A percentile compares a stretch with the other conserved stretches of the same genome.
Conservation (phyloP, 1,140 invertebrate genomes). For the Drosophila sucinea region DNA sequence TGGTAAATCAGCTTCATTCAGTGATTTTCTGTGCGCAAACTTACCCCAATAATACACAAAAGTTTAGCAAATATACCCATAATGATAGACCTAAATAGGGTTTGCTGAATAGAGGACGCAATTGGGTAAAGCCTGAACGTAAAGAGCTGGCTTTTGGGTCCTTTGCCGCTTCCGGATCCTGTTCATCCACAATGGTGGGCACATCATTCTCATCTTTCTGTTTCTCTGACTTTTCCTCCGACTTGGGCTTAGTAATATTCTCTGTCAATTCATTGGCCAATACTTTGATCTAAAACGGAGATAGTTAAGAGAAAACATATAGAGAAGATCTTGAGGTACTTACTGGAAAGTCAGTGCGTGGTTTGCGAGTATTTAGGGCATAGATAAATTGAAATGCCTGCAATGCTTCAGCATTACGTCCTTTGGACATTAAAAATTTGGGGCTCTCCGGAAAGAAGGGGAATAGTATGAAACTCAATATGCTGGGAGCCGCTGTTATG, state of each 20-base stretch:
- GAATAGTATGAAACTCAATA: conserved; percentile 86
- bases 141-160: conserved; percentile 27
- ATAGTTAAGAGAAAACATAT: not conserved
- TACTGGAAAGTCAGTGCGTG: conserved; percentile 87
- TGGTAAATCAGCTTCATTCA: not conserved
- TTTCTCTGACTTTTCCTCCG: not conserved
- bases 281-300: conserved; percentile 49
- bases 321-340: conserved; percentile 38
- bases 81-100: conserved; percentile 68
- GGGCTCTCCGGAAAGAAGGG: conserved; percentile 91
- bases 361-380: conserved; percentile 85
- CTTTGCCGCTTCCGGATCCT: conserved; percentile 33
- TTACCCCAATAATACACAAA: conserved; percentile 72
- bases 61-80: conserved; percentile 69
- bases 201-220: not conserved
- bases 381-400: conserved; percentile 70
- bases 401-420: conserved; percentile 87
- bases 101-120: conserved; percentile 65
- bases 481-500: conserved; percentile 86
- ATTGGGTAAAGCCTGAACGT: conserved; percentile 49
- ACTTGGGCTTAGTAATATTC: conserved; percentile 17
- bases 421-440: conserved; percentile 90
- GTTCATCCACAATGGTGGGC: not conserved
- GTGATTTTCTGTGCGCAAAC: not conserved
- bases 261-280: conserved; percentile 59